phyloP scores from a whole-genome alignment of 2,113 vertebrate genomes.

The Brevimyrus niger region DNA sequence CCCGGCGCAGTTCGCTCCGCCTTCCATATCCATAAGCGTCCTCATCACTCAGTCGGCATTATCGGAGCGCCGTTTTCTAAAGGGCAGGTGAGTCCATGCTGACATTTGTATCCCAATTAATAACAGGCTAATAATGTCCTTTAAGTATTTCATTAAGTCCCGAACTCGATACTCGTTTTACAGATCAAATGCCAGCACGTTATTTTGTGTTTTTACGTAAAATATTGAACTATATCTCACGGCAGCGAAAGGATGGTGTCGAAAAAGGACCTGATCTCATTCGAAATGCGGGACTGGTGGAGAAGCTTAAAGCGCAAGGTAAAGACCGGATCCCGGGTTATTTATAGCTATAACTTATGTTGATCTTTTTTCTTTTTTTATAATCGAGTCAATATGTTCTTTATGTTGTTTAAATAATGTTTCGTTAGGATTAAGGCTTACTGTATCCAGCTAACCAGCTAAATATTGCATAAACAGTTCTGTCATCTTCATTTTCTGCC shows the following conservation, averaged over 20 bases:
- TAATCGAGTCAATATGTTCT: not conserved
- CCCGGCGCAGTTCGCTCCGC: conserved; percentile 23
- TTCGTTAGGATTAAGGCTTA: not conserved
- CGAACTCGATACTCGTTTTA: not conserved
- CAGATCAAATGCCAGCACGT: not conserved
- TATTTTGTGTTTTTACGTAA: not conserved
- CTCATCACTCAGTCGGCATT: conserved; percentile 43
- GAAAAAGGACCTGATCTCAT: conserved; percentile 54
- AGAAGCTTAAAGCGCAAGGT: conserved; percentile 49
- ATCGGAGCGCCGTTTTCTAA: conserved; percentile 59
- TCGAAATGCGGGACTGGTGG: conserved; percentile 47
- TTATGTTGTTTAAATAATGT: not conserved
- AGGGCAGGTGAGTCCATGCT: conserved; percentile 50
- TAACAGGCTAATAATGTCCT: not conserved
- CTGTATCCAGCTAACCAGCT: not conserved
- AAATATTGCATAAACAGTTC: not conserved
- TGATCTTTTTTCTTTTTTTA: not conserved
- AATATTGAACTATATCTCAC: not conserved
- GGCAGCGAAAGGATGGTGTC: conserved; percentile 50
- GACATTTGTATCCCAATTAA: not conserved
- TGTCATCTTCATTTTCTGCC: not conserved
- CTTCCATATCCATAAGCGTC: not conserved
- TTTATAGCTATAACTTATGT: not conserved
- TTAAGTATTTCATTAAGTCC: not conserved
- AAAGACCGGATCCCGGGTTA: not conserved